Evolutionary conservation across 2,113 vertebrate species (phyloP).

Genomic region (Anoplopoma fimbria): DNA sequence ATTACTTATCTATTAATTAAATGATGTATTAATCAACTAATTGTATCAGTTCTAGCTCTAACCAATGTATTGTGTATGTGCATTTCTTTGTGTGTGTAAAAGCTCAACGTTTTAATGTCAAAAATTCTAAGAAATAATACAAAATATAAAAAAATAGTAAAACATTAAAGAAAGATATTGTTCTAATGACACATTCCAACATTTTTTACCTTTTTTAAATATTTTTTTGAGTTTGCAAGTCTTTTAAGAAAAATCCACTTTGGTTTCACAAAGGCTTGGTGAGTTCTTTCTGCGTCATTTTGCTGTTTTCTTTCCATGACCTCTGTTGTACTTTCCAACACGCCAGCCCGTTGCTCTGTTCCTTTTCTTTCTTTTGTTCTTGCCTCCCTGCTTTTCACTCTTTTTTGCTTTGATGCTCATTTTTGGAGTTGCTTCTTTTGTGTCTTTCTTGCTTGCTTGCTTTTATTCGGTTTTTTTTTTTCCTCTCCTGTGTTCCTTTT

Average conservation of each 20-base stretch:
- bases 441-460: conserved; percentile 71
- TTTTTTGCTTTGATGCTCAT: conserved; percentile 77
- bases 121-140: neutral
- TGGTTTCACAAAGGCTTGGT: conserved; percentile 24
- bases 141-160: neutral
- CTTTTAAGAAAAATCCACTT: conserved; percentile 28
- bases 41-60: neutral
- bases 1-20: neutral
- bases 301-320: conserved; percentile 64
- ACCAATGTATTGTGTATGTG: neutral
- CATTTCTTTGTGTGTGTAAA: neutral
- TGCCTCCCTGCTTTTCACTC: conserved; percentile 68
- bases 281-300: conserved; percentile 66
- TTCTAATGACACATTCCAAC: neutral
- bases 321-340: conserved; percentile 66
- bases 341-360: conserved; percentile 58
- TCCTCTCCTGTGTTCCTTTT: conserved; percentile 57
- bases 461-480: conserved; percentile 55
- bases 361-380: conserved; percentile 72
- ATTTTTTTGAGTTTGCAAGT: conserved; percentile 26
- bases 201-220: neutral
- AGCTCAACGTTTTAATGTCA: neutral
- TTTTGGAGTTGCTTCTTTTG: conserved; percentile 78
- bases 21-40: neutral
- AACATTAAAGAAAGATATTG: too few species aligned